Evolutionary conservation across 2,888 invertebrate genomes (phyloP).

Genomic region (Noctuana brunneofusca): DNA sequence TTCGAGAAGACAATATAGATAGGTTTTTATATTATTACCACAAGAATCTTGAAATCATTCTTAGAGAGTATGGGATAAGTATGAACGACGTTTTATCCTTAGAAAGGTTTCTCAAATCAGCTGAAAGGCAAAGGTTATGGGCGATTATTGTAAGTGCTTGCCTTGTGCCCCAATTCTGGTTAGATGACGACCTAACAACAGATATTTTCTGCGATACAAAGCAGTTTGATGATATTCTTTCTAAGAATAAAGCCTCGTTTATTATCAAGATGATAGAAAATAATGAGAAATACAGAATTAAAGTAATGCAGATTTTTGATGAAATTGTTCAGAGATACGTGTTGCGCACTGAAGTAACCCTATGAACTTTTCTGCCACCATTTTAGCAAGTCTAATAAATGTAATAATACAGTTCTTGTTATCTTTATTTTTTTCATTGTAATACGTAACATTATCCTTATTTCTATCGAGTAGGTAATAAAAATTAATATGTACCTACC

Average conservation of each 20-base stretch:
- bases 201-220: slow-evolving; percentile 70
- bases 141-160: slow-evolving; percentile 81
- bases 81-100: slow-evolving; percentile 66
- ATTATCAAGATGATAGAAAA: slow-evolving; percentile 79
- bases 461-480: too few species aligned
- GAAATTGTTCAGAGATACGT: slow-evolving; percentile 80
- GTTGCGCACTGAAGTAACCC: slow-evolving; percentile 8
- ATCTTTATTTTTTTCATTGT: too few species aligned
- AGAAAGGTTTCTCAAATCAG: slow-evolving; percentile 67
- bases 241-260: slow-evolving; percentile 77
- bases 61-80: slow-evolving; percentile 63
- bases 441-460: too few species aligned
- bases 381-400: too few species aligned
- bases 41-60: slow-evolving; percentile 64
- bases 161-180: slow-evolving; percentile 78
- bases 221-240: slow-evolving; percentile 81
- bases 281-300: slow-evolving; percentile 73
- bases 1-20: slow-evolving; percentile 74
- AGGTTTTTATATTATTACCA: slow-evolving; percentile 83
- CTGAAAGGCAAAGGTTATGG: slow-evolving; percentile 75
- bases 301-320: slow-evolving; percentile 79
- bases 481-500: too few species aligned
- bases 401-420: too few species aligned
- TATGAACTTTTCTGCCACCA: neutral
- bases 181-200: slow-evolving; percentile 76